A percentile compares a stretch with the other conserved stretches of the same genome.
phyloP scores from a whole-genome alignment of 1,140 invertebrate species.

The Temnothorax nylanderi region DNA sequence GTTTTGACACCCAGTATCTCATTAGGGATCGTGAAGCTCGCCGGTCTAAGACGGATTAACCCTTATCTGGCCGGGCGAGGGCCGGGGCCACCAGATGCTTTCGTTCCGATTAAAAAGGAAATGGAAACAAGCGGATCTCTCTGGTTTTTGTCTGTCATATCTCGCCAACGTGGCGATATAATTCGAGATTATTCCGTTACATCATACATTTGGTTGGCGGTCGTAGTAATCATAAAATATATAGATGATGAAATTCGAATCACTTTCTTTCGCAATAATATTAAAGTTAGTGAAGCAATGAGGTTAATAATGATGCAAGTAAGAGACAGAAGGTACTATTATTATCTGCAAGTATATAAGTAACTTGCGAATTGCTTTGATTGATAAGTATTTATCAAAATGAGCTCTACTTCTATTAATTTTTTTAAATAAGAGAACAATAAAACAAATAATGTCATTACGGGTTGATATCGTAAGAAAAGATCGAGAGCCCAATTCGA shows the following conservation, averaged over 20 bases:
- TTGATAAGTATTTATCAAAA: background rate
- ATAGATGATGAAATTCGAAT: background rate
- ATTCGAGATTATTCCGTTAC: background rate
- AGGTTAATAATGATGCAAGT: background rate
- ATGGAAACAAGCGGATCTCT: slow-evolving; percentile 24
- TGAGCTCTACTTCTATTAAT: background rate
- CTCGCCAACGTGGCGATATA: background rate
- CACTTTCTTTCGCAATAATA: background rate
- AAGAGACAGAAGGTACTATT: no score
- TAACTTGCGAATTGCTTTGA: background rate
- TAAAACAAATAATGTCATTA: background rate
- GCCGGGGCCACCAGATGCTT: slow-evolving; percentile 36
- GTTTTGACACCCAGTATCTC: slow-evolving; percentile 86
- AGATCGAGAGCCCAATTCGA: background rate
- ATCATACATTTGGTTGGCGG: no score
- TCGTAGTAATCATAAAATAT: background rate
- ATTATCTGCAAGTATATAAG: background rate
- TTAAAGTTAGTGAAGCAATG: background rate
- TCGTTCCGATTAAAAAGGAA: slow-evolving; percentile 39
- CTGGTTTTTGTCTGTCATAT: slow-evolving; percentile 14
- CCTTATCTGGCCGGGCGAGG: slow-evolving; percentile 32
- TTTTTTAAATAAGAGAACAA: background rate
- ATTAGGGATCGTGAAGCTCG: slow-evolving; percentile 83
- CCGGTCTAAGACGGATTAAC: slow-evolving; percentile 69
- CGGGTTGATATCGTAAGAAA: background rate